Evolutionary conservation across 2,888 invertebrate species (phyloP), one percentile per base, ranked within the genome.

Genomic region (Portevinia maculata): DNA sequence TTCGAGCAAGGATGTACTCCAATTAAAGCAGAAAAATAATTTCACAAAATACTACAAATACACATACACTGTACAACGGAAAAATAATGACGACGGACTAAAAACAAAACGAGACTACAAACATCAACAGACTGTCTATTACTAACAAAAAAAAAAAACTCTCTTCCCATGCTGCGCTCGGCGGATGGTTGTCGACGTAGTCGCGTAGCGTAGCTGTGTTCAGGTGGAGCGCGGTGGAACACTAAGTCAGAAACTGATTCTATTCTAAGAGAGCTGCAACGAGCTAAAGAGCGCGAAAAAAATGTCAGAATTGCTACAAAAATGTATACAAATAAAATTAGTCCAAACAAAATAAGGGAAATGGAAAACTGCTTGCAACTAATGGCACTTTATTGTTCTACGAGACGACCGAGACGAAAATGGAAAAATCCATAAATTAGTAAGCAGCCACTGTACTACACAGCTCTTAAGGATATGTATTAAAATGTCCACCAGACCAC

Each of bases 111-210:
- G 67, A 83, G 78, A 83, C 83, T 76, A 83, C 78, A 83, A 83
- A 83, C 83, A 83, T 83, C 83, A 83, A 83, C 83, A 83, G 83
- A 83, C 83, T 83, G 76, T 83, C 67, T 78, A 83, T 76, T 83
- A 83, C 83, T 83, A 83, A 71, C 53, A 83, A 83, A 81, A 78
- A 65, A n/a, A 48, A 65, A 48, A 46, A 46, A 55, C 65, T 65
- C 41, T 39, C 59, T 32, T 11, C 41, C 17, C n/a, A 67, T 15
- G 19, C 11, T 37, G 52, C 32, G 1, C 21, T 9, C 19, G 32
- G 8, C 34, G 13, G 24, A 32, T 53, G 34, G 55, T 50, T 21
- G 55, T 46, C 28, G 3, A 15, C 9, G 17, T 19, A 17, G 17
- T 13, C 39, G 4, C n/a, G 34, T 8, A 34, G 34, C n/a, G 32